These are phyloP conservation scores for Potorous gilbertii DNA, from an alignment of 2,797 vertebrate species.

Conservation along the genomic window DNA sequence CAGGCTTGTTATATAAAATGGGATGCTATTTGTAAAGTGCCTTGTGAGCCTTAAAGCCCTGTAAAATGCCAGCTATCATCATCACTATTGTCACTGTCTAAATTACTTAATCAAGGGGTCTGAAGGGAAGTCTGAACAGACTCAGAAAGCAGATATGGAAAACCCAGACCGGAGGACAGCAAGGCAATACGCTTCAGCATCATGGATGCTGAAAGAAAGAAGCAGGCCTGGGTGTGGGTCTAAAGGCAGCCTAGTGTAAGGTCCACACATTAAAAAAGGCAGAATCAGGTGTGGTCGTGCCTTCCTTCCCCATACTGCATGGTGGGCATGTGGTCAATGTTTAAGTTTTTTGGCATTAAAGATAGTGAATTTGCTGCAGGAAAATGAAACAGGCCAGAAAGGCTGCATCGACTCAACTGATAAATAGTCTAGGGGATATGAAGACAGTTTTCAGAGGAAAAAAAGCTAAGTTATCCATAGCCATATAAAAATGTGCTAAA, in stretches of 20 bases:
- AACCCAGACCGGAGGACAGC: background rate
- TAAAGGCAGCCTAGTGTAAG: background rate
- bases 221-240: background rate
- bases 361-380: background rate
- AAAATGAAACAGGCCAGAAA: background rate
- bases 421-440: background rate
- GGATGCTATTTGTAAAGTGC: background rate
- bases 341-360: background rate
- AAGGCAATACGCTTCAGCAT: background rate
- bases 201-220: background rate
- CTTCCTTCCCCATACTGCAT: background rate
- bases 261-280: background rate
- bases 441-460: background rate
- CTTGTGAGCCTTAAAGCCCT: background rate
- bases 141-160: background rate
- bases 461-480: background rate
- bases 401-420: background rate
- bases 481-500: background rate
- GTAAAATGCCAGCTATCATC: background rate
- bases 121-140: background rate
- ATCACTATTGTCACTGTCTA: background rate
- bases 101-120: background rate
- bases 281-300: background rate
- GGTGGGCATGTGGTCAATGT: background rate
- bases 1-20: background rate